Evolutionary conservation across 2,888 invertebrate species (phyloP).

Genomic region (Melolontha melolontha): DNA sequence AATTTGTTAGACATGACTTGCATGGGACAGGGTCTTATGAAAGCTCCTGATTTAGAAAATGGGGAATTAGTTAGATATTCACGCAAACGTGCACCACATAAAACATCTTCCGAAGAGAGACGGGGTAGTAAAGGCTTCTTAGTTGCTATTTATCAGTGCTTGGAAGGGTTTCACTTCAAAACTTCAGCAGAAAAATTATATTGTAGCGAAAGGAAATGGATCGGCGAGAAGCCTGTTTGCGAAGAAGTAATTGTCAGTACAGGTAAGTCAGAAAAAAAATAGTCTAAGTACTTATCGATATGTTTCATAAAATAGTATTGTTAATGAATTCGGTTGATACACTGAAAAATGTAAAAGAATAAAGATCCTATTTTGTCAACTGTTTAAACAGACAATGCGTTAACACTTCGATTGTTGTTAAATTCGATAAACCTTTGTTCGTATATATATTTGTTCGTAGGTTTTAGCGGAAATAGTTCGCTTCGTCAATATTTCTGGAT

Average conservation of each 20-base stretch:
- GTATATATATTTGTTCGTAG: too few species aligned
- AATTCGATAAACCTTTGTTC: too few species aligned
- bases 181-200: constrained; percentile 67
- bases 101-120: constrained; percentile 48
- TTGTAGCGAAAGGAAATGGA: constrained; percentile 71
- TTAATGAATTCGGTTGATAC: too few species aligned
- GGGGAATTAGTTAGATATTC: constrained; percentile 60
- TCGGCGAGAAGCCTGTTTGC: constrained; percentile 70
- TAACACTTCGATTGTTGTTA: too few species aligned
- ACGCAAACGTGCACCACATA: constrained; percentile 35
- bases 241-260: constrained; percentile 34
- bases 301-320: too few species aligned
- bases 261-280: background rate
- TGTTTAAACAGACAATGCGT: too few species aligned
- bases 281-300: too few species aligned
- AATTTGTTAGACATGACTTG: constrained; percentile 62
- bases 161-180: constrained; percentile 67
- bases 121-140: constrained; percentile 67
- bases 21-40: constrained; percentile 56
- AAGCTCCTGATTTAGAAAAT: constrained; percentile 62
- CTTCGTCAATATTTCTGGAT: too few species aligned
- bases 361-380: too few species aligned
- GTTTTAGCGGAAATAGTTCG: too few species aligned
- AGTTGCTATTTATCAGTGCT: constrained; percentile 70
- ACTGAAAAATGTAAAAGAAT: too few species aligned